Percentiles rank a stretch among this genome's conserved stretches.
Conservation (phyloP, 1,140 invertebrate species). For the Meloidogyne hapla region DNA sequence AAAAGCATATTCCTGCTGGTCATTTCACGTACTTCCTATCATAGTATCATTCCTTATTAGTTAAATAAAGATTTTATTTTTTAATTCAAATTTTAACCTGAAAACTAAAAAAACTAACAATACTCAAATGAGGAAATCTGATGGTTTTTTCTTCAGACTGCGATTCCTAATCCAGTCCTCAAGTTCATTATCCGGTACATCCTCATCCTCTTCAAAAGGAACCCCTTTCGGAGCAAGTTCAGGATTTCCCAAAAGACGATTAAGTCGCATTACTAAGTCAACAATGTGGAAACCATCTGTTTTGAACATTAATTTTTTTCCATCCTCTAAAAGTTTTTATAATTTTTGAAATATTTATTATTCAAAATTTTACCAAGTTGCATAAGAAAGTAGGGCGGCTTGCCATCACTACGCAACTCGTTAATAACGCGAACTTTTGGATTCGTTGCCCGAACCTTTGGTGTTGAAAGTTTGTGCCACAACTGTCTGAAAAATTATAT, state of each 20-base stretch:
- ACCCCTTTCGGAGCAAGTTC: slow-evolving; percentile 44
- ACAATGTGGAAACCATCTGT: slow-evolving; percentile 53
- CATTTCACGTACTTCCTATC: too few relatives aligned
- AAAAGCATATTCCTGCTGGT: too few relatives aligned
- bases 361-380: slow-evolving; percentile 44
- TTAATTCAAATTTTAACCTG: not conserved
- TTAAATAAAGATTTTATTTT: not conserved
- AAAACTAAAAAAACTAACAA: not conserved
- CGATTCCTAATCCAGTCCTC: slow-evolving; percentile 10
- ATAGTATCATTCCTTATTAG: too few relatives aligned
- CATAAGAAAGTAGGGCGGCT: slow-evolving; percentile 55
- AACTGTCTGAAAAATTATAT: slow-evolving; percentile 56
- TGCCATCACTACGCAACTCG: slow-evolving; percentile 56
- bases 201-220: slow-evolving; percentile 7
- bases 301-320: slow-evolving; percentile 52
- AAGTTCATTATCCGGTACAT: slow-evolving; percentile 2
- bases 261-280: slow-evolving; percentile 60
- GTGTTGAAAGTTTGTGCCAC: slow-evolving; percentile 52
- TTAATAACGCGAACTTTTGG: slow-evolving; percentile 47
- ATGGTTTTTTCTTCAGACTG: not conserved
- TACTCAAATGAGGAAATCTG: not conserved
- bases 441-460: slow-evolving; percentile 56
- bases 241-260: slow-evolving; percentile 55
- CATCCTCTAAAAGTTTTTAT: slow-evolving; percentile 46
- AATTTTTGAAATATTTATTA: not conserved